Base-by-base conservation (phyloP, 1,140 invertebrate genomes). In the Zaprionus kolodkinae region DNA sequence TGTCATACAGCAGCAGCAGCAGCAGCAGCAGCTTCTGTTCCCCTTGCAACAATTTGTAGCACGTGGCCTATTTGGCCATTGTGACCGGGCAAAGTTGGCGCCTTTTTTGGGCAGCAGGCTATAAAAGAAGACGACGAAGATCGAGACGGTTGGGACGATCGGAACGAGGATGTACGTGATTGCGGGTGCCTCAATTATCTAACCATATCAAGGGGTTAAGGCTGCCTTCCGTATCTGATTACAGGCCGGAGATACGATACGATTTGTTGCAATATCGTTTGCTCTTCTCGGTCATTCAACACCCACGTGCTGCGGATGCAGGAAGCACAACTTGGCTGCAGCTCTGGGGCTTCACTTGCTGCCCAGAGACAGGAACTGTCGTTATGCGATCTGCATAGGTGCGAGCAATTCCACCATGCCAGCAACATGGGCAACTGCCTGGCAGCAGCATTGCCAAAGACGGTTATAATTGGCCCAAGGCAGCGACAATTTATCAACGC, bases 401-500 rank as follows among this genome's bases (percentile, higher is more conserved):
- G 50, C 73, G 45, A 25, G 52, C 63, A 57, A 66, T 72, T 62
- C 61, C 40, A 57, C 54, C 35, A 15, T 40, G 45, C 13, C 69
- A 72, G 57, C 55, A 71, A 33, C 54, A 55, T 36, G 54, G 33
- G 38, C 40, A 50, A 36, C 50, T 38, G 15, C 27, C 36, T 12
- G 72, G 57, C 67, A 65, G 69, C 64, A 67, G 54, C 67, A 78
- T 69, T 69, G 67, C 85, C 85, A 89, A 89, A 89, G 78, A 81
- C 79, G 85, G 85, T 89, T 90, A 89, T 89, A 89, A 89, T 89
- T 89, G 85, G 85, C 85, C 86, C 86, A 89, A 81, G 86, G 86
- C 81, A 89, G 70, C 85, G 61, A 81, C 86, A 89, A 89, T 89
- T 90, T 89, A 89, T 89, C 85, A 89, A 90, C 85, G 86, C 70